A percentile compares a stretch with the other conserved stretches of the same genome.
Conservation (phyloP, 1,140 invertebrate species). For the Gryllus bimaculatus region DNA sequence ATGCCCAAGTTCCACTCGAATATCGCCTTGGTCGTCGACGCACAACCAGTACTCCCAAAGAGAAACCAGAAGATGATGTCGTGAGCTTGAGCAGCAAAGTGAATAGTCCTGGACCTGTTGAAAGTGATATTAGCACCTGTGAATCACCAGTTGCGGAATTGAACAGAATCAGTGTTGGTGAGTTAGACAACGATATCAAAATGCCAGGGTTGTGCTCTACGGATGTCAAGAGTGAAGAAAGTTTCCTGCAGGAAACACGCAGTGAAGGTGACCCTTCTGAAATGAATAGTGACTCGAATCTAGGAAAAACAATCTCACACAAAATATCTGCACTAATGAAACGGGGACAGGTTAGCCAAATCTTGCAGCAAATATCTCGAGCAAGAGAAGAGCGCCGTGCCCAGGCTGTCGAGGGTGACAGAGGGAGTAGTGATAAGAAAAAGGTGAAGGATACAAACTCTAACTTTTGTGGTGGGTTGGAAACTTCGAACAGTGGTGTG, state of each 20-base stretch:
- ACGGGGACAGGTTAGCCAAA: not conserved
- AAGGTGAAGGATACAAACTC: slow-evolving; percentile 15
- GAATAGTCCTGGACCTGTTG: slow-evolving; percentile 7
- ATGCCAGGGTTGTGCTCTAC: not conserved
- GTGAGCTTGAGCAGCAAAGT: not conserved
- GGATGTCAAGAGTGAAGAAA: not conserved
- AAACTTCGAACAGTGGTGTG: not conserved
- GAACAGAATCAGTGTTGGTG: not conserved
- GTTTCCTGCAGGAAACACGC: not conserved
- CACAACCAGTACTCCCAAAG: slow-evolving; percentile 11
- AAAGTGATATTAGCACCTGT: slow-evolving; percentile 12
- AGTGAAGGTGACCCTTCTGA: slow-evolving; percentile 9
- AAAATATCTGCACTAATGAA: slow-evolving; percentile 18
- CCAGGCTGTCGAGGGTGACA: not conserved
- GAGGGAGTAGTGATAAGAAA: not conserved
- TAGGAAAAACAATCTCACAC: slow-evolving; percentile 17
- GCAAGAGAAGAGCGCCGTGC: not conserved
- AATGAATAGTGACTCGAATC: not conserved
- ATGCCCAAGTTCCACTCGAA: not conserved
- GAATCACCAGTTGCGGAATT: slow-evolving; percentile 8
- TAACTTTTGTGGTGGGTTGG: slow-evolving; percentile 9
- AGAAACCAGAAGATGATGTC: not conserved
- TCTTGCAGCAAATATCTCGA: slow-evolving; percentile 13
- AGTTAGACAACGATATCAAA: slow-evolving; percentile 10
- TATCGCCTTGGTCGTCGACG: slow-evolving; percentile 9